Evolutionary conservation across 2,113 vertebrate genomes (phyloP), one percentile per base, ranked within the genome.

Genomic region (Tychaedon coryphoeus): DNA sequence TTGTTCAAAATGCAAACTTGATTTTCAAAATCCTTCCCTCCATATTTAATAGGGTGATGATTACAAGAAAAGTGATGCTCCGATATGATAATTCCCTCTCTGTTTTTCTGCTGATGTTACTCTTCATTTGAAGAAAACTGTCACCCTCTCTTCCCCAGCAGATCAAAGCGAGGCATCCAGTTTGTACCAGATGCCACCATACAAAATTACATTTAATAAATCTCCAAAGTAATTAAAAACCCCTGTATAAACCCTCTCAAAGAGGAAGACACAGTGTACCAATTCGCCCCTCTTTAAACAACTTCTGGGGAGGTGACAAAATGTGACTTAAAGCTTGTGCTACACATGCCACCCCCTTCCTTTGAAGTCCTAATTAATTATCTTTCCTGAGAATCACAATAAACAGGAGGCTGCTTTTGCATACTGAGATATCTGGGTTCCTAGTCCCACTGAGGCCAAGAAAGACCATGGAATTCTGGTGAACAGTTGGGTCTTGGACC

Each of bases 21-120:
- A 88, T 93, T 95, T 95, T 79, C 77, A 67, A 67, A 95, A 66
- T 42, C 51, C 29, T 83, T 66, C 82, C 77, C 64, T 93, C 88
- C 71, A 69, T 85, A 77, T 88, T 96, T 94, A 93, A 77, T 65
- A 80, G 17, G 31, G n/a, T 57, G 78, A 90, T 95, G 92, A 92
- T 96, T 73, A 83, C 84, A 88, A 80, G 86, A 38, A 90, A 92
- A 93, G 43, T 51, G 45, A 42, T 81, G 78, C 78, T 95, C 88
- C 88, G 66, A 34, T 96, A 95, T 92, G 96, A 83, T 95, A 92
- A 96, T 95, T 88, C 71, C 34, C 56, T 36, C 84, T 86, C 88
- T 97, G 78, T 72, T 95, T 96, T 97, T 91, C 89, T 93, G 92
- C 92, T 96, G 95, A 95, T 92, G 88, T 81, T 95, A 83, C 88